phyloP scores from a whole-genome alignment of 1,140 invertebrate species.

The Eriocheir sinensis region DNA sequence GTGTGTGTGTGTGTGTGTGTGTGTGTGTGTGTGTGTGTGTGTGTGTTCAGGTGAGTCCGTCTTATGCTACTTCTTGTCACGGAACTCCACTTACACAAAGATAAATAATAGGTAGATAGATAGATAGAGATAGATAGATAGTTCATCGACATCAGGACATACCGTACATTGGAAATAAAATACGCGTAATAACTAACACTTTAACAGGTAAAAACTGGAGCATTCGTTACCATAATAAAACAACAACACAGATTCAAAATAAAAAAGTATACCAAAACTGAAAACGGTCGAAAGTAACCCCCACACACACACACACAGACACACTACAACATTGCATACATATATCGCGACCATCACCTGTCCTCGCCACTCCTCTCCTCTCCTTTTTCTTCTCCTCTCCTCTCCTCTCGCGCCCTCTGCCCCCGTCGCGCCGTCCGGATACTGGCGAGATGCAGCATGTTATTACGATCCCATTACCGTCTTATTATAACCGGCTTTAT shows the following conservation, averaged over 20 bases:
- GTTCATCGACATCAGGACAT: no score
- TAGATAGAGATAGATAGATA: neutral
- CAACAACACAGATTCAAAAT: neutral
- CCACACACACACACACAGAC: neutral
- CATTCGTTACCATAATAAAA: neutral
- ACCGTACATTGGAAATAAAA: neutral
- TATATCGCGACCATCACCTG: neutral
- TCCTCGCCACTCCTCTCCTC: neutral
- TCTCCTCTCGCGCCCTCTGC: neutral
- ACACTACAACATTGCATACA: no score
- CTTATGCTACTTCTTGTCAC: no score
- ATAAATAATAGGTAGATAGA: neutral
- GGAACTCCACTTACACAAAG: no score
- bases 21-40: constrained; percentile 41
- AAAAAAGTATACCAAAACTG: neutral
- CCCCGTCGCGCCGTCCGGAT: constrained; percentile 14
- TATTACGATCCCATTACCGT: constrained; percentile 65
- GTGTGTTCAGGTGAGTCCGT: constrained; percentile 5
- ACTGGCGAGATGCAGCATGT: constrained; percentile 46
- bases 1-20: constrained; percentile 38
- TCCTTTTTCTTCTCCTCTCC: neutral
- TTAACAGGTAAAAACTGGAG: neutral
- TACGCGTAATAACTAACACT: neutral
- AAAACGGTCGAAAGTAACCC: neutral
- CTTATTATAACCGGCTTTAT: constrained; percentile 69